These are phyloP conservation scores for Hirtodrosophila trivittata DNA, from an alignment of 2,888 invertebrate species.

Conservation along the genomic window DNA sequence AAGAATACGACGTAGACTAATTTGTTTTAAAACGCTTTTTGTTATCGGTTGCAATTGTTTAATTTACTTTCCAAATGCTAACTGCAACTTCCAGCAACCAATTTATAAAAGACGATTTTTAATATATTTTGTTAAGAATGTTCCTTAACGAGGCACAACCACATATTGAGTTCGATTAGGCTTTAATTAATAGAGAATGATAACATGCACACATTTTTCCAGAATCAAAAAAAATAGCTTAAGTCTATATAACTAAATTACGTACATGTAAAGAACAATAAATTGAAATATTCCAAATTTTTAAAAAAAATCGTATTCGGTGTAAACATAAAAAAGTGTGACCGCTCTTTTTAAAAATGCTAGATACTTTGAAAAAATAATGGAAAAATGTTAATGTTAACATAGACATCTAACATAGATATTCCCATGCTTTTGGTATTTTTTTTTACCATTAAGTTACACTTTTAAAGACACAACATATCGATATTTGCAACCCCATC, in stretches of 20 bases:
- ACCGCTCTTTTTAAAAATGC: no score
- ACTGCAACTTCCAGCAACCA: constrained; percentile 22
- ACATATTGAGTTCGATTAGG: constrained; percentile 60
- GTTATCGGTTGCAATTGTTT: constrained; percentile 13
- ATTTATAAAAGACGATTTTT: constrained; percentile 59
- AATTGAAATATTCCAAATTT: constrained; percentile 61
- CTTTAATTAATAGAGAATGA: constrained; percentile 30
- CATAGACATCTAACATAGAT: no score
- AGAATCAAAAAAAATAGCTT: constrained; percentile 36
- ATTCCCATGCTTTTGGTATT: background rate
- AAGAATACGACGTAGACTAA: constrained; percentile 11
- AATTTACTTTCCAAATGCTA: constrained; percentile 32
- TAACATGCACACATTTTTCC: constrained; percentile 43
- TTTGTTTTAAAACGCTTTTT: constrained; percentile 20
- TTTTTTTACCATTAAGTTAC: background rate
- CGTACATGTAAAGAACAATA: constrained; percentile 47
- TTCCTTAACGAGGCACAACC: constrained; percentile 62
- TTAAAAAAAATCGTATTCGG: background rate
- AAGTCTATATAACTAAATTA: constrained; percentile 37
- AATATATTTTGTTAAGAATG: constrained; percentile 41
- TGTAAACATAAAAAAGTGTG: no score
- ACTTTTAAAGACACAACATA: background rate
- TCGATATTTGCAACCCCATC: background rate
- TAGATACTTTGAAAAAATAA: no score
- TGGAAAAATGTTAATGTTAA: no score